These are phyloP conservation scores for Toxostoma redivivum DNA, from an alignment of 2,113 vertebrate genomes.

Conservation along the genomic window DNA sequence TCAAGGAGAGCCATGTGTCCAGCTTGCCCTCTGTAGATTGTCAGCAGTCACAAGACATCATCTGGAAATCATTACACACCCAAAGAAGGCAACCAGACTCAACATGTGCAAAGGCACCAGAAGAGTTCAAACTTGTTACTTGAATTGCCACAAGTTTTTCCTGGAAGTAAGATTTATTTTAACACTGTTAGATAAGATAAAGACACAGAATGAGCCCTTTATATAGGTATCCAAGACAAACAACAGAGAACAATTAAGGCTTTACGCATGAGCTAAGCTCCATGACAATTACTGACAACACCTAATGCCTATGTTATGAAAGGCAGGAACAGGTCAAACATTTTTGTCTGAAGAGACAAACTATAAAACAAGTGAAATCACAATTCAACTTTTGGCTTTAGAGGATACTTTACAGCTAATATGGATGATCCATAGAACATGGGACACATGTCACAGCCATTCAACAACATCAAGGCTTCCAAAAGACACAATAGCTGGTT, in stretches of 20 bases:
- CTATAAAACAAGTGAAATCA: not conserved
- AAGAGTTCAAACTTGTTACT: constrained; percentile 5
- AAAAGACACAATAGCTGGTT: not conserved
- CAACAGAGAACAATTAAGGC: not conserved
- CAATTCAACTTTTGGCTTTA: not conserved
- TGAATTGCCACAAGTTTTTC: not conserved
- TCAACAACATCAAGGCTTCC: not conserved
- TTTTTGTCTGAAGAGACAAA: not conserved
- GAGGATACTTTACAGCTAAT: not conserved
- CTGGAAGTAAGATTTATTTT: constrained; percentile 39
- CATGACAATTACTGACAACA: not conserved
- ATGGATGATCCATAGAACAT: not conserved
- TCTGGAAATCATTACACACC: constrained; percentile 24
- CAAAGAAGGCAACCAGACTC: not conserved
- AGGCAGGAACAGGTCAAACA: not conserved
- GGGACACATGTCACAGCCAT: not conserved
- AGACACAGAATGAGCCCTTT: not conserved
- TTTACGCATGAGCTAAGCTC: not conserved
- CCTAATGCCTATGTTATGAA: not conserved
- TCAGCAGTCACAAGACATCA: constrained; percentile 27
- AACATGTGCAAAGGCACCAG: not conserved
- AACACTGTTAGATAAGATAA: constrained; percentile 20
- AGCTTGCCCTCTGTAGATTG: not conserved
- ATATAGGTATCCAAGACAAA: not conserved
- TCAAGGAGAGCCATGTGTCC: constrained; percentile 12